Evolutionary conservation across 2,113 vertebrate genomes (phyloP).

Genomic region (Saccopteryx leptura): DNA sequence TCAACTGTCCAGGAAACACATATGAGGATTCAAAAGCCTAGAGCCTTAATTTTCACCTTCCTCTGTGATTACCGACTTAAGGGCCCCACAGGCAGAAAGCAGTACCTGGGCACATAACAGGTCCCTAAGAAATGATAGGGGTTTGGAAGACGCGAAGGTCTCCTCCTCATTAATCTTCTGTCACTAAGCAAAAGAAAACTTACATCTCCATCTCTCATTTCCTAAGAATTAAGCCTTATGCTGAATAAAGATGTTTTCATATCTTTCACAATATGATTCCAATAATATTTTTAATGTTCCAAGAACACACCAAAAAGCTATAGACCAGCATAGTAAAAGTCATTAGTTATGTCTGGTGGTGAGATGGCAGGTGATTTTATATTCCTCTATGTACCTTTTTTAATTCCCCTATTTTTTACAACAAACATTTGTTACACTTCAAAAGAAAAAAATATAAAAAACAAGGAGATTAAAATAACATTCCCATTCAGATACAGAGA

Average conservation of each 20-base stretch:
- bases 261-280: background rate
- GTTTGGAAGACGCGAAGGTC: background rate
- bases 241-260: background rate
- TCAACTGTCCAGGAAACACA: conserved; percentile 16
- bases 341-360: background rate
- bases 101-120: background rate
- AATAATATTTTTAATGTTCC: background rate
- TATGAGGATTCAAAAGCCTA: background rate
- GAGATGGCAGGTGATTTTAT: background rate
- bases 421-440: background rate
- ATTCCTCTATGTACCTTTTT: background rate
- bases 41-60: background rate
- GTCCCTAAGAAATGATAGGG: background rate
- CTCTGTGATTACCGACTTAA: background rate
- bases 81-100: background rate
- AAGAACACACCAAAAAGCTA: background rate
- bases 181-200: background rate
- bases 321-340: background rate
- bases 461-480: background rate
- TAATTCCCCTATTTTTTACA: background rate
- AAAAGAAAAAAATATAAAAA: background rate
- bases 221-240: conserved; percentile 46
- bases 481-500: background rate
- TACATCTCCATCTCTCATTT: background rate
- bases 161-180: background rate